These are phyloP conservation scores for Leptinotarsa juncta DNA, from an alignment of 2,888 invertebrate genomes.

Conservation along the genomic window DNA sequence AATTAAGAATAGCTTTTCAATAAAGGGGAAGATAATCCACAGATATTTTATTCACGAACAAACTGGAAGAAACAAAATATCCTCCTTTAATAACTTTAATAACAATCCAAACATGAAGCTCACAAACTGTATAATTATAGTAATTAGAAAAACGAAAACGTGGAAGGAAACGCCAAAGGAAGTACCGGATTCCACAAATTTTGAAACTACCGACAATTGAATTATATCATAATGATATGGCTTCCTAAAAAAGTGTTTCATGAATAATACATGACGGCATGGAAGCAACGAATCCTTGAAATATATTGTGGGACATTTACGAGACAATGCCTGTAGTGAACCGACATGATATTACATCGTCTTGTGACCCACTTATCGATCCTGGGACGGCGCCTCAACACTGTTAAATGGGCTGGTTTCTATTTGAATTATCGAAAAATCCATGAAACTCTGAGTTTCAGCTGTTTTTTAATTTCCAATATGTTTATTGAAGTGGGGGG, in stretches of 20 bases:
- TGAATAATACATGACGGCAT: conserved; percentile 8
- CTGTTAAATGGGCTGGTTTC: background rate
- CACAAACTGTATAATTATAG: background rate
- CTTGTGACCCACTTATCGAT: conserved; percentile 15
- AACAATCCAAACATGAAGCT: background rate
- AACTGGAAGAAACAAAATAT: no score
- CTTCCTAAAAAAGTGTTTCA: conserved; percentile 16
- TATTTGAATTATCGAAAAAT: no score
- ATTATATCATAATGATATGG: conserved; percentile 9
- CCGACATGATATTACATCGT: background rate
- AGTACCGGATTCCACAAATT: conserved; percentile 15
- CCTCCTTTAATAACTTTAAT: no score
- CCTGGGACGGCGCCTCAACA: conserved; percentile 7
- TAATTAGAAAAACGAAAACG: background rate
- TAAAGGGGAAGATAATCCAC: no score
- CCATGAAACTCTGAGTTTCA: background rate
- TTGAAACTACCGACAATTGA: conserved; percentile 6
- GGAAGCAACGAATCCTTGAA: conserved; percentile 14
- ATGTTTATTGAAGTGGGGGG: background rate
- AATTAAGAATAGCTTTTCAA: no score
- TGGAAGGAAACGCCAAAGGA: conserved; percentile 1
- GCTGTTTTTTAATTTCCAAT: background rate
- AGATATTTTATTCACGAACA: no score
- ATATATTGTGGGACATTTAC: conserved; percentile 18
- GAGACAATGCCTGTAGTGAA: background rate